phyloP scores from a whole-genome alignment of 2,113 vertebrate species.

The Maccullochella peelii region DNA sequence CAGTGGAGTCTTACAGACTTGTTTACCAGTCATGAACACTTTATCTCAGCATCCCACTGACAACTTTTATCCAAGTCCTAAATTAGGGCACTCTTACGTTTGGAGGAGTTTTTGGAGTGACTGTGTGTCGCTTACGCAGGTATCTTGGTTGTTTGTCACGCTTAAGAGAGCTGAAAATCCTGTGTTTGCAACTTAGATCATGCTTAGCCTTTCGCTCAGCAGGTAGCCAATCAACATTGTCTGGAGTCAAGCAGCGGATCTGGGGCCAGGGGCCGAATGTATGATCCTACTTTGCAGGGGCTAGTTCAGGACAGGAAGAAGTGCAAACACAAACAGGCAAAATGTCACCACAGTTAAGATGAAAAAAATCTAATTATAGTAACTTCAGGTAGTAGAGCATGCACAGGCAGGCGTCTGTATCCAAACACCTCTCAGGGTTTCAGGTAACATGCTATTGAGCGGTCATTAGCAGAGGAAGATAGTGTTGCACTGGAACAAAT shows the following conservation, averaged over 20 bases:
- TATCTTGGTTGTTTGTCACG: not conserved
- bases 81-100: not conserved
- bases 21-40: slow-evolving; percentile 38
- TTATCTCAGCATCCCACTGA: slow-evolving; percentile 10
- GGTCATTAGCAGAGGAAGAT: not conserved
- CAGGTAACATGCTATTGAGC: not conserved
- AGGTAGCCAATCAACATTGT: slow-evolving; percentile 48
- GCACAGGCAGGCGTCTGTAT: not conserved
- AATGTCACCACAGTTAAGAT: not conserved
- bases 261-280: not conserved
- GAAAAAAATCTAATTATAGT: not conserved
- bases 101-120: not conserved
- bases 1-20: slow-evolving; percentile 46
- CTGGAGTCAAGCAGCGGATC: slow-evolving; percentile 39
- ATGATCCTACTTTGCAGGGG: slow-evolving; percentile 4
- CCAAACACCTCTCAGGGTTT: not conserved
- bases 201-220: slow-evolving; percentile 30
- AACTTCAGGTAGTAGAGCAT: not conserved
- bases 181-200: slow-evolving; percentile 30
- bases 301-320: not conserved
- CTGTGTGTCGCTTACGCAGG: slow-evolving; percentile 4
- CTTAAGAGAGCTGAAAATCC: slow-evolving; percentile 32
- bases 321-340: not conserved
- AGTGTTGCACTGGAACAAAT: not conserved
- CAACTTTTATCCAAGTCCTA: not conserved